A percentile compares a stretch with the other conserved stretches of the same genome.
Evolutionary conservation across 2,797 vertebrate genomes (phyloP).

Genomic region (Manis pentadactyla): DNA sequence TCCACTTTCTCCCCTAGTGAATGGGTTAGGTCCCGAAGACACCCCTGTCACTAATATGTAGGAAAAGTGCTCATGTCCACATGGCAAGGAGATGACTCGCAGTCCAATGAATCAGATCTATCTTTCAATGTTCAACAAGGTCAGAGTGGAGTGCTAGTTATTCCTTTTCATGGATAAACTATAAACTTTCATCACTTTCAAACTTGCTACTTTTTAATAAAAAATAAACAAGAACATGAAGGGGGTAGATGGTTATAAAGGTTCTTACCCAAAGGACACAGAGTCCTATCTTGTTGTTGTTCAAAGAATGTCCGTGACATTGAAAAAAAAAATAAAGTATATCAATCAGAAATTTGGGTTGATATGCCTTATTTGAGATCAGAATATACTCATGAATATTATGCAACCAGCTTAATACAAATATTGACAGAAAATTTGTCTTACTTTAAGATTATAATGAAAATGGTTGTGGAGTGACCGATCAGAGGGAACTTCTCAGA

Average conservation of each 20-base stretch:
- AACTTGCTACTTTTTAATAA: neutral
- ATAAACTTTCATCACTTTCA: neutral
- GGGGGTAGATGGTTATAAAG: neutral
- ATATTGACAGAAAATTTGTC: neutral
- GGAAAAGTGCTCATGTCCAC: neutral
- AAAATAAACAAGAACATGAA: neutral
- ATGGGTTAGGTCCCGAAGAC: neutral
- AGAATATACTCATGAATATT: neutral
- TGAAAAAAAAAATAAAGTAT: neutral
- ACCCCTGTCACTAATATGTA: neutral
- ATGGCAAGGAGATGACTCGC: neutral
- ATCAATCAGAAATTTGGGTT: neutral
- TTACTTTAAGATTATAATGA: neutral
- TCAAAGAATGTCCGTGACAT: neutral
- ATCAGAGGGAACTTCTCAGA: neutral
- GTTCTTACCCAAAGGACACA: neutral
- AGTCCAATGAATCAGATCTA: neutral
- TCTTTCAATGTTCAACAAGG: neutral
- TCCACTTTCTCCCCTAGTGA: neutral
- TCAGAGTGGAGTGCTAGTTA: neutral
- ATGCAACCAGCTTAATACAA: neutral
- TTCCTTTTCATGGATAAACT: neutral
- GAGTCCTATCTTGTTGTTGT: neutral
- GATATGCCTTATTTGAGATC: neutral
- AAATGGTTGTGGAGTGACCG: neutral